Conservation (phyloP, 2,888 invertebrate genomes). For the Allacma fusca region DNA sequence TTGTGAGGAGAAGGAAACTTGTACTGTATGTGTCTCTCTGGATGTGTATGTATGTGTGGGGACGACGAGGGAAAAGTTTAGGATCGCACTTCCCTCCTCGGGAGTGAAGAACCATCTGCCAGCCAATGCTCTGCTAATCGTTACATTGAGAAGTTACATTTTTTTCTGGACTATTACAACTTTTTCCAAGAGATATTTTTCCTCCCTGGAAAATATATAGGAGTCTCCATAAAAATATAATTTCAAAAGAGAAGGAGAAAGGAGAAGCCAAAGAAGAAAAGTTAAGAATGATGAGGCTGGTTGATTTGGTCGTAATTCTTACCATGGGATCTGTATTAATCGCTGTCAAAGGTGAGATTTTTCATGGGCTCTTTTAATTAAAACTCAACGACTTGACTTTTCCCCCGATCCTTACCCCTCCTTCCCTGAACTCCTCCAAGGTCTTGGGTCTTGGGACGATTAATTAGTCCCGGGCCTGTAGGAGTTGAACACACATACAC, state of each 20-base stretch:
- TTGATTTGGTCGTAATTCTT: conserved; percentile 54
- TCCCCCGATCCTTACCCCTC: not conserved
- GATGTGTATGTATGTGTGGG: no score
- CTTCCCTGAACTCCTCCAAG: not conserved
- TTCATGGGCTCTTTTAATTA: conserved; percentile 59
- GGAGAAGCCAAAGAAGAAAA: conserved; percentile 47
- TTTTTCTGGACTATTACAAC: no score
- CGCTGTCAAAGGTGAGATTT: conserved; percentile 61
- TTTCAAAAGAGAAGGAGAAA: conserved; percentile 13
- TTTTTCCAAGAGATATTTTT: no score
- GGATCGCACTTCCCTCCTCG: no score
- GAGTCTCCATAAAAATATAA: no score
- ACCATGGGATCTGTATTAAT: conserved; percentile 57
- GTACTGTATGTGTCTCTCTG: no score
- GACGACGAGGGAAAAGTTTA: no score
- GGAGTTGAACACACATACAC: not conserved
- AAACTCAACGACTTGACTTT: conserved; percentile 30
- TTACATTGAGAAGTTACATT: no score
- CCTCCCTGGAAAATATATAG: no score
- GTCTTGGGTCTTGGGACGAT: not conserved
- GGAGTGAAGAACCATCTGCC: no score
- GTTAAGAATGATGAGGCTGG: conserved; percentile 55
- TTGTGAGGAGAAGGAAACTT: not conserved
- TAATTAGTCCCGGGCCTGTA: conserved; percentile 4
- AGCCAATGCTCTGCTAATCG: no score